Evolutionary conservation across 2,113 vertebrate species (phyloP).

Genomic region (Gasterosteus aculeatus): DNA sequence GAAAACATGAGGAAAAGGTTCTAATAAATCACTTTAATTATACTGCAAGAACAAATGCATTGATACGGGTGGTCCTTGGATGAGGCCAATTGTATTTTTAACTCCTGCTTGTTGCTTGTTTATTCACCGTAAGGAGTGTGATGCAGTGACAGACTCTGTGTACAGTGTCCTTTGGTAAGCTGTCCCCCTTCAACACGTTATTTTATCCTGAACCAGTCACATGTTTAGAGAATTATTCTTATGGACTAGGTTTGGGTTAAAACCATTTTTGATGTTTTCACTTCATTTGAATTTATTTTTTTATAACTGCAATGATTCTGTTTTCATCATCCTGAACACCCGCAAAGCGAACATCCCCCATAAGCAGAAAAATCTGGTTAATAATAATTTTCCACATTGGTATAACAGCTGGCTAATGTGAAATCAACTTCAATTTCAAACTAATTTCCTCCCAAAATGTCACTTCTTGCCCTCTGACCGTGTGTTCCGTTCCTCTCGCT

Average conservation of each 20-base stretch:
- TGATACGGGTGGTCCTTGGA: neutral
- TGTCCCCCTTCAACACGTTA: no score
- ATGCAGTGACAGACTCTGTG: neutral
- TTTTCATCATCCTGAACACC: neutral
- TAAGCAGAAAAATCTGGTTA: neutral
- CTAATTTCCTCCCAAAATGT: conserved; percentile 49
- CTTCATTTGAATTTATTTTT: neutral
- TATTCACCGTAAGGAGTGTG: neutral
- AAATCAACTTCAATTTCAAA: conserved; percentile 49
- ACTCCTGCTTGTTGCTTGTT: neutral
- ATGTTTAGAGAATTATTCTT: no score
- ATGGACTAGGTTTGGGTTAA: no score
- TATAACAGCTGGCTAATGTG: conserved; percentile 31
- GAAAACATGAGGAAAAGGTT: neutral
- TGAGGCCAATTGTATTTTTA: neutral
- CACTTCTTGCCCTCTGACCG: conserved; percentile 36
- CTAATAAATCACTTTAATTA: neutral
- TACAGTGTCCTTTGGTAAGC: no score
- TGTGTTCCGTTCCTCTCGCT: conserved; percentile 22
- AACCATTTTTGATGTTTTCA: no score
- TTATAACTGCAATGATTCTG: neutral
- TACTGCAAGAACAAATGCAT: neutral
- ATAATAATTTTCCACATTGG: conserved; percentile 16
- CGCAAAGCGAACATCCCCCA: neutral
- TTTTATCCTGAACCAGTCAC: no score